These are phyloP conservation scores for Cyphomyrmex costatus DNA, from an alignment of 1,140 invertebrate genomes.

Conservation along the genomic window DNA sequence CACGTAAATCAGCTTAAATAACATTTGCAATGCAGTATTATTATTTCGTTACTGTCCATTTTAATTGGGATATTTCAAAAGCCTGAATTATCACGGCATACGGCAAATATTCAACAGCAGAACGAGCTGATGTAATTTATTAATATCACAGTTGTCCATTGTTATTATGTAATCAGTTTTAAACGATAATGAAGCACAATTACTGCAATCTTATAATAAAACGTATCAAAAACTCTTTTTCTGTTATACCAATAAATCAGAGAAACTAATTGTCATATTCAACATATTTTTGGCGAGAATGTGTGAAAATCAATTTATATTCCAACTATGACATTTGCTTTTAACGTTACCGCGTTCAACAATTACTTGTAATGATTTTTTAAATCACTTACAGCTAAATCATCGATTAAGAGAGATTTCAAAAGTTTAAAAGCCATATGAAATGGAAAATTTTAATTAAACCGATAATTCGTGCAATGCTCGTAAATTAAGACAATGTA, in stretches of 20 bases:
- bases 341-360: not conserved
- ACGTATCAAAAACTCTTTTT: not conserved
- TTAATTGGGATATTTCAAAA: slow-evolving; percentile 47
- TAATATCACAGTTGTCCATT: slow-evolving; percentile 9
- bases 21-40: slow-evolving; percentile 32
- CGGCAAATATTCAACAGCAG: slow-evolving; percentile 33
- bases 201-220: not conserved
- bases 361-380: not conserved
- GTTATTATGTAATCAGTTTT: slow-evolving; percentile 44
- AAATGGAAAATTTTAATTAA: slow-evolving; percentile 8
- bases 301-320: not conserved
- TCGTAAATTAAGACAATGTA: not conserved
- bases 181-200: not conserved
- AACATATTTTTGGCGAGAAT: not conserved
- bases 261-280: not conserved
- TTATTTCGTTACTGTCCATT: slow-evolving; percentile 45
- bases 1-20: slow-evolving; percentile 42
- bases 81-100: slow-evolving; percentile 36
- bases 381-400: not conserved
- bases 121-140: slow-evolving; percentile 36
- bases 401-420: not conserved
- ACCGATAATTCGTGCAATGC: not conserved
- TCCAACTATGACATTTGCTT: not conserved
- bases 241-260: not conserved
- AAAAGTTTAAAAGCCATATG: not conserved